These are phyloP conservation scores for Chironex yamaguchii DNA, from an alignment of 30 jellyfish, hydroid and myxozoan species.

Conservation along the genomic window DNA sequence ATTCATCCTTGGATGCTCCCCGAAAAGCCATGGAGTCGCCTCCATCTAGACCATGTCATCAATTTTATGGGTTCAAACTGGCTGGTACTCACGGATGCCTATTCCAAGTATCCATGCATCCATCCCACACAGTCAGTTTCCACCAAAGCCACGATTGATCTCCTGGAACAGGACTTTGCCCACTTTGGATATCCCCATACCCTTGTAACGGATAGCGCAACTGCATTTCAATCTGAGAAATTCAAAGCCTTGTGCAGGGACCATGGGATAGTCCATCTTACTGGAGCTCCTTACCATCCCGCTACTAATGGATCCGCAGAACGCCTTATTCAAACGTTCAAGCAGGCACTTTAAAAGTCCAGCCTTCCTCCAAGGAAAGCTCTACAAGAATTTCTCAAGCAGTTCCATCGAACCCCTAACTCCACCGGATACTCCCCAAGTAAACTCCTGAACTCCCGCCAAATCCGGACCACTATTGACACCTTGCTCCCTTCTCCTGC, in stretches of 20 bases:
- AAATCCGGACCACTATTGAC: slow-evolving; percentile 6
- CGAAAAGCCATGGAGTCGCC: slow-evolving; percentile 41
- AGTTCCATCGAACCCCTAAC: slow-evolving; percentile 24
- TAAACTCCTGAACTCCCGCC: slow-evolving; percentile 20
- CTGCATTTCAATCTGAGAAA: slow-evolving; percentile 24
- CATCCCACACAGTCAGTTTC: slow-evolving; percentile 1
- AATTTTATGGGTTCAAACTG: slow-evolving; percentile 32
- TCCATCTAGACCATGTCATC: slow-evolving; percentile 49
- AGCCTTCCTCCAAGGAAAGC: not conserved
- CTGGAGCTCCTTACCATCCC: slow-evolving; percentile 66
- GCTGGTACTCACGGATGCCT: slow-evolving; percentile 48
- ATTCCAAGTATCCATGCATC: slow-evolving; percentile 52
- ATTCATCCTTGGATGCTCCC: slow-evolving; percentile 42
- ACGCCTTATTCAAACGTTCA: slow-evolving; percentile 39
- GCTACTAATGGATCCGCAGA: no score
- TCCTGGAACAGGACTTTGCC: slow-evolving; percentile 37
- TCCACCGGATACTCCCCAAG: slow-evolving; percentile 18
- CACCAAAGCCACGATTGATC: slow-evolving; percentile 5
- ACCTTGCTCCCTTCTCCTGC: slow-evolving; percentile 36
- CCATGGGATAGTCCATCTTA: slow-evolving; percentile 16
- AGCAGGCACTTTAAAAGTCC: slow-evolving; percentile 9
- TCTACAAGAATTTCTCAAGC: slow-evolving; percentile 32
- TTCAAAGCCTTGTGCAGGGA: slow-evolving; percentile 11
- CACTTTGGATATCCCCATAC: slow-evolving; percentile 45
- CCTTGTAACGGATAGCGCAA: slow-evolving; percentile 36